phyloP scores from a whole-genome alignment of 1,140 invertebrate species.

The Ceratosolen fusciceps region DNA sequence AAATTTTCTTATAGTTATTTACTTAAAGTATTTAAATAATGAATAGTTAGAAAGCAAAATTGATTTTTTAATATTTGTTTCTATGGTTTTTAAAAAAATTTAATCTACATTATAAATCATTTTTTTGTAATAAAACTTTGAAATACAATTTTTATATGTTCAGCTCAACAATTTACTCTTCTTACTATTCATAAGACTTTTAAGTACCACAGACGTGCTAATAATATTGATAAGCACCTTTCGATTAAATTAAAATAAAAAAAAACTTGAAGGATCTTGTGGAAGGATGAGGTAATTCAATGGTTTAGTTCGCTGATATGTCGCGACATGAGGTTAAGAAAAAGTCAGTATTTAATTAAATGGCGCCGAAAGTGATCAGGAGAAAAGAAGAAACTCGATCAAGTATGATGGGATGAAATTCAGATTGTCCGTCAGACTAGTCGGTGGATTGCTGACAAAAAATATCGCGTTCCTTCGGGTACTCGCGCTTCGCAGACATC shows the following conservation, averaged over 20 bases:
- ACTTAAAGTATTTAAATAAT: too few species aligned
- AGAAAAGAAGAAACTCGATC: not conserved
- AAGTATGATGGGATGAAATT: constrained; percentile 22
- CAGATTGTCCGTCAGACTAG: constrained; percentile 25
- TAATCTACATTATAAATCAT: too few species aligned
- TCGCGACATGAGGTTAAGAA: constrained; percentile 36
- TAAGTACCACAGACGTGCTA: constrained; percentile 41
- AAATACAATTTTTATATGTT: too few species aligned
- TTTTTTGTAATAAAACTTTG: constrained; percentile 20
- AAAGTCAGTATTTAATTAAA: constrained; percentile 45
- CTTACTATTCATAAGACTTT: constrained; percentile 34
- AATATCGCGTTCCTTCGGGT: not conserved
- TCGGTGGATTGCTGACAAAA: constrained; percentile 40
- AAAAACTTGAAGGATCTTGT: not conserved
- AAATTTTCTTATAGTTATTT: too few species aligned
- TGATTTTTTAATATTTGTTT: too few species aligned
- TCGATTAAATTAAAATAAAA: not conserved
- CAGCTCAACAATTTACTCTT: constrained; percentile 26
- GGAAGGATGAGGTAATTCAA: constrained; percentile 15
- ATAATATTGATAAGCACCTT: constrained; percentile 51
- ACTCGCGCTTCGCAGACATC: constrained; percentile 2
- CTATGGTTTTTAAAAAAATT: too few species aligned
- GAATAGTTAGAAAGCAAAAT: too few species aligned
- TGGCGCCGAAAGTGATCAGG: constrained; percentile 27
- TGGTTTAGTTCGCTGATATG: not conserved